Evolutionary conservation across 2,113 vertebrate genomes (phyloP), one percentile per base, ranked within the genome.

Genomic region (Ammodramus savannarum): DNA sequence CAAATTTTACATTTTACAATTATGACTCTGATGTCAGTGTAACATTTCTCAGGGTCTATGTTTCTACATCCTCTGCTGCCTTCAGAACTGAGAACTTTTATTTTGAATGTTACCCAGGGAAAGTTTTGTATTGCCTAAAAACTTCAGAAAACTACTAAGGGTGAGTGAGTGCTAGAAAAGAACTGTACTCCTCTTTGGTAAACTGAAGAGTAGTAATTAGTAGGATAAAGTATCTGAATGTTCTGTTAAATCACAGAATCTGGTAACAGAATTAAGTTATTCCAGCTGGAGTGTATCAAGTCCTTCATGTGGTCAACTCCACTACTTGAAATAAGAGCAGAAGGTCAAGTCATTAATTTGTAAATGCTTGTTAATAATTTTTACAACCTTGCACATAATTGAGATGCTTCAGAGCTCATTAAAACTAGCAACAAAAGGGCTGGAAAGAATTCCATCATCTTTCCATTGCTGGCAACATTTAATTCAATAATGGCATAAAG

Each of bases 341-440:
- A 68, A 95, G 87, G 81, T 91, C 57, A 59, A 48, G 48, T n/a
- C 31, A 29, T 75, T 85, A 65, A 65, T 79, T 76, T 76, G 21
- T 69, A 80, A 84, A 54, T 69, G 44, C 38, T 41, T 44, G 36
- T 26, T 76, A 57, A 68, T 75, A 63, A 51, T n/a, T 79, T 93
- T 89, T 85, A 87, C n/a, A 54, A 39, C 44, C 54, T 93, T 5
- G 0, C 43, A 22, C 21, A 11, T 59, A 44, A 79, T 79, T 83
- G 59, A 76, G 44, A 21, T 91, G 48, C 62, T 94, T 72, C 54
- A 68, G 54, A 76, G 71, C 21, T 76, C 41, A 41, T 83, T 44
- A 52, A 82, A 91, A 18, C 51, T 16, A 23, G 36, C 58, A 49
- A 39, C 51, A 54, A 87, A 80, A 83, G 22, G 29, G 27, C 61